These are phyloP conservation scores for Actinemys pallida DNA, from an alignment of 2,113 vertebrate species.

Conservation along the genomic window DNA sequence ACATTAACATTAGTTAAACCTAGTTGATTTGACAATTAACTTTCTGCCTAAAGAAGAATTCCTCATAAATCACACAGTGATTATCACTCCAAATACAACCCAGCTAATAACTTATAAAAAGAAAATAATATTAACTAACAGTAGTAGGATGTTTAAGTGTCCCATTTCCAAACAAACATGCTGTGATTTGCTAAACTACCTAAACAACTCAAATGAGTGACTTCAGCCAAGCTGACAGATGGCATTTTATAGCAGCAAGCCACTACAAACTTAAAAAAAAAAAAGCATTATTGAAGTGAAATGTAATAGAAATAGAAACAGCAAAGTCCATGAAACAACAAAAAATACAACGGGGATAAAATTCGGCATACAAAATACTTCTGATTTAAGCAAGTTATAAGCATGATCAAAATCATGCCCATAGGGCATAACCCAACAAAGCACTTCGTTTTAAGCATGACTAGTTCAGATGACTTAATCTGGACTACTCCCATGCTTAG, in stretches of 20 bases:
- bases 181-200: slow-evolving; percentile 24
- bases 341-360: not conserved
- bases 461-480: not conserved
- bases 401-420: not conserved
- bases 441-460: not conserved
- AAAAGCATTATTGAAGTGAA: not conserved
- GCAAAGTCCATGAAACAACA: not conserved
- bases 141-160: not conserved
- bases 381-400: not conserved
- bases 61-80: not conserved
- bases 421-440: not conserved
- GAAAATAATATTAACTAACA: not conserved
- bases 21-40: not conserved
- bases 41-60: slow-evolving; percentile 13
- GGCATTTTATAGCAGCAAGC: slow-evolving; percentile 8
- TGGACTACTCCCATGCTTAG: not conserved
- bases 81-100: slow-evolving; percentile 8
- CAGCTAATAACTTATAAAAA: slow-evolving; percentile 5
- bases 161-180: not conserved
- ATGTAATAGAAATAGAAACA: not conserved
- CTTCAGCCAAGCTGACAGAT: slow-evolving; percentile 37
- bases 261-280: not conserved
- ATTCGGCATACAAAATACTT: not conserved
- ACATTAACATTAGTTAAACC: slow-evolving; percentile 22
- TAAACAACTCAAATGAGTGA: slow-evolving; percentile 39